Conservation (phyloP, 2,888 invertebrate genomes). For the Polyommatus iphigenia region DNA sequence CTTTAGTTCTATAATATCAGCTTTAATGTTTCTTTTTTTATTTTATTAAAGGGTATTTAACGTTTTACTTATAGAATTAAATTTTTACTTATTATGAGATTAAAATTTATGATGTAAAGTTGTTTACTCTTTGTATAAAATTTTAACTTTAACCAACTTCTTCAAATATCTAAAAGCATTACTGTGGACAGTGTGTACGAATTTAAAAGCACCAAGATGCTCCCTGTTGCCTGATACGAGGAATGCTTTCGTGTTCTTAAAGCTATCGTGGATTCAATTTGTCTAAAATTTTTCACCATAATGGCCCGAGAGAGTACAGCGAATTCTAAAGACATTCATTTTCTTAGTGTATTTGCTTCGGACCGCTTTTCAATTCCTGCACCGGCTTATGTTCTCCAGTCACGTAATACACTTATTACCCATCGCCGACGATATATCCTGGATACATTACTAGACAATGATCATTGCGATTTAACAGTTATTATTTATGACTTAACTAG, state of each 20-base stretch:
- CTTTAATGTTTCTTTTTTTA: not conserved
- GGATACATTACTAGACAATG: constrained; percentile 7
- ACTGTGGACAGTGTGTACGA: not conserved
- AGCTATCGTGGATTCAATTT: constrained; percentile 22
- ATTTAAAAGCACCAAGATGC: not conserved
- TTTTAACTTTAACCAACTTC: not conserved
- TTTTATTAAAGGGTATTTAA: no score
- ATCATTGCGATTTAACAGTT: not conserved
- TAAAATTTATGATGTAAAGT: no score
- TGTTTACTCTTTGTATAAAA: no score
- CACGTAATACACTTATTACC: not conserved
- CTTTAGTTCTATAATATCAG: not conserved
- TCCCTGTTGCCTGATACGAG: not conserved
- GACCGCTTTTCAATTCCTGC: constrained; percentile 25
- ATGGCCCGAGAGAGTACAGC: not conserved
- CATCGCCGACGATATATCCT: not conserved
- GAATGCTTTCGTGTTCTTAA: constrained; percentile 7
- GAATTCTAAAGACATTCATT: constrained; percentile 23
- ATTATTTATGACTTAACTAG: not conserved
- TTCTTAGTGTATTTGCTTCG: constrained; percentile 25
- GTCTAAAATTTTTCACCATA: constrained; percentile 25
- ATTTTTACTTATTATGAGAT: no score
- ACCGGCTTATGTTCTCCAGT: constrained; percentile 8
- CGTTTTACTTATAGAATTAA: no score
- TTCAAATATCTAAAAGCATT: constrained; percentile 3